Evolutionary conservation across 2,113 vertebrate species (phyloP).

Genomic region (Malurus cyaneus): DNA sequence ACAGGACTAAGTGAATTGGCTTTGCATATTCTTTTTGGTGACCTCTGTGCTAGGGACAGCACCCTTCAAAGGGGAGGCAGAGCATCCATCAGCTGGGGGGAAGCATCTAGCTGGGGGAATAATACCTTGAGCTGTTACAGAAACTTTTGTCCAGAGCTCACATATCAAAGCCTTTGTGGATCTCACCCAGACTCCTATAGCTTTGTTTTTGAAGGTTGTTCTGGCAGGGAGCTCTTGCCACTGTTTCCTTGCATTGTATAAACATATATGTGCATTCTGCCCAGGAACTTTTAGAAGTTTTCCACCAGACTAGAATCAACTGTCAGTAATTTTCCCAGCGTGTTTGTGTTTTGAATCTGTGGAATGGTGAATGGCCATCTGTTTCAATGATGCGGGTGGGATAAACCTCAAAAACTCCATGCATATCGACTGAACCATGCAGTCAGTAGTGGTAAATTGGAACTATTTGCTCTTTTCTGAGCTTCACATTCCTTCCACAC

Average conservation of each 20-base stretch:
- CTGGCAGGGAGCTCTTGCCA: constrained; percentile 6
- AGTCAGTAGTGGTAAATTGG: not conserved
- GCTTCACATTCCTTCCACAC: not conserved
- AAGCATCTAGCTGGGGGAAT: not conserved
- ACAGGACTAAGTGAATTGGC: not conserved
- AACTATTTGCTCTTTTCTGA: not conserved
- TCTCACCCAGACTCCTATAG: not conserved
- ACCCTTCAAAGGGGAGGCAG: not conserved
- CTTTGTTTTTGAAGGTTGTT: constrained; percentile 30
- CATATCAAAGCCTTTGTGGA: not conserved
- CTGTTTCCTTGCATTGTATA: constrained; percentile 40
- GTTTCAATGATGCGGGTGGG: not conserved
- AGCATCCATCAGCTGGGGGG: not conserved
- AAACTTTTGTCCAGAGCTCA: constrained; percentile 8
- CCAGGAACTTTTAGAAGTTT: not conserved
- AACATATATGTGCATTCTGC: not conserved
- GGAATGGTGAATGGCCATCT: not conserved
- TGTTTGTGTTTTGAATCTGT: not conserved
- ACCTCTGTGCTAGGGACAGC: not conserved
- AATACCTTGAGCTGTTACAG: not conserved
- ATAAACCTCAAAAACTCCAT: not conserved
- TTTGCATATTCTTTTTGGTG: not conserved
- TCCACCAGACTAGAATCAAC: not conserved
- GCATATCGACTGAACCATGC: not conserved
- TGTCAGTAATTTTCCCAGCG: not conserved